These are phyloP conservation scores for Drosophila emarginata DNA, from an alignment of 2,888 invertebrate genomes.

Conservation along the genomic window DNA sequence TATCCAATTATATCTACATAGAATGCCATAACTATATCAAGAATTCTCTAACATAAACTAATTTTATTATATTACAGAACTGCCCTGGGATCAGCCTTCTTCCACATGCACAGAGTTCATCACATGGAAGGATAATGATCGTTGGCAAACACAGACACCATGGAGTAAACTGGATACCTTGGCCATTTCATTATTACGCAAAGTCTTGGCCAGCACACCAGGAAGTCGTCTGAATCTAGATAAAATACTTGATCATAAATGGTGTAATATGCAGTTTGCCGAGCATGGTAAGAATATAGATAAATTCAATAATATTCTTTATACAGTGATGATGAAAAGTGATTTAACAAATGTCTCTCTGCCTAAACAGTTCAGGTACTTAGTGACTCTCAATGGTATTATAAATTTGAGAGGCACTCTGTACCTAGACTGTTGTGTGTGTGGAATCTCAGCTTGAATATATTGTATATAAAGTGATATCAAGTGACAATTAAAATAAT, in stretches of 20 bases:
- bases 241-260: constrained; percentile 89
- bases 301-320: too few relatives aligned
- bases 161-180: constrained; percentile 92
- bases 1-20: too few relatives aligned
- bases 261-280: constrained; percentile 85
- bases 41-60: neutral
- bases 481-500: neutral
- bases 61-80: constrained; percentile 85
- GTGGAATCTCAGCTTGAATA: constrained; percentile 2
- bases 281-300: constrained; percentile 81
- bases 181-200: constrained; percentile 89
- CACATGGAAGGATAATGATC: constrained; percentile 88
- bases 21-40: too few relatives aligned
- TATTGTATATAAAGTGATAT: neutral
- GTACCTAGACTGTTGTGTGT: constrained; percentile 75
- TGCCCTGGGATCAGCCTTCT: constrained; percentile 96
- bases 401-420: constrained; percentile 82
- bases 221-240: constrained; percentile 86
- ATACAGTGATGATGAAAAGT: constrained; percentile 11
- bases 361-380: constrained; percentile 87
- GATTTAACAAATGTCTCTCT: neutral
- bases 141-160: constrained; percentile 87
- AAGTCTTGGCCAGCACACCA: constrained; percentile 88
- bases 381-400: constrained; percentile 90
- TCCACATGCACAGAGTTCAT: constrained; percentile 87